Evolutionary conservation across 1,140 invertebrate species (phyloP), one percentile per base, ranked within the genome.

Genomic region (Rhagoletis pomonella): DNA sequence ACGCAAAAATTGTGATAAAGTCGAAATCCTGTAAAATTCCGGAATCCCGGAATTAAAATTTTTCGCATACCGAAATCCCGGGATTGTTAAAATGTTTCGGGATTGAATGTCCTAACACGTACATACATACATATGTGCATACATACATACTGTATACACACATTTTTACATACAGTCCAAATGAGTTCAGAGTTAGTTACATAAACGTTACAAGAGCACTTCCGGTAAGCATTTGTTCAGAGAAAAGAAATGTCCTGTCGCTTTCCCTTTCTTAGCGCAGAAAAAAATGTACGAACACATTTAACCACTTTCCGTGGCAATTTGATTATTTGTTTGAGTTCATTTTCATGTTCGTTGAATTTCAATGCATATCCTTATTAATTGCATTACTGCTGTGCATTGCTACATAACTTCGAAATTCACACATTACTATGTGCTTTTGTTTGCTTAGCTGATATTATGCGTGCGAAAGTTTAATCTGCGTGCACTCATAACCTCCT

Each of bases 401-500:
- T 3, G 5, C 5, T 17, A 55, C 50, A 55, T 55, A 55, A 55
- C 5, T 55, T 7, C 10, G 50, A 55, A 29, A 19, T 50, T 5
- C 7, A 47, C 50, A 50, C n/a, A 14, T 19, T n/a, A 50, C 9
- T 62, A 62, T 62, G 60, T 62, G 4, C 19, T 7, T 7, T n/a
- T 50, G 44, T 77, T 77, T 77, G 44, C 44, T 1, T 77, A 50
- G 39, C 44, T 55, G 69, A 69, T 42, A 39, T 50, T 50, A 50
- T 55, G 73, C 73, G 73, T 81, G 73, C 14, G 73, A 81, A 81
- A 81, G 73, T 81, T n/a, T 47, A 81, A 47, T 81, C 73, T 7
- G 9, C 73, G 17, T 19, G 47, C 7, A 62, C 7, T 14, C 60
- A 1, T 14, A 55, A 55, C 55, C 67, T 44, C 65, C 39, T 73